Conservation (phyloP, 2,888 invertebrate genomes). For the Chirona hameri region DNA sequence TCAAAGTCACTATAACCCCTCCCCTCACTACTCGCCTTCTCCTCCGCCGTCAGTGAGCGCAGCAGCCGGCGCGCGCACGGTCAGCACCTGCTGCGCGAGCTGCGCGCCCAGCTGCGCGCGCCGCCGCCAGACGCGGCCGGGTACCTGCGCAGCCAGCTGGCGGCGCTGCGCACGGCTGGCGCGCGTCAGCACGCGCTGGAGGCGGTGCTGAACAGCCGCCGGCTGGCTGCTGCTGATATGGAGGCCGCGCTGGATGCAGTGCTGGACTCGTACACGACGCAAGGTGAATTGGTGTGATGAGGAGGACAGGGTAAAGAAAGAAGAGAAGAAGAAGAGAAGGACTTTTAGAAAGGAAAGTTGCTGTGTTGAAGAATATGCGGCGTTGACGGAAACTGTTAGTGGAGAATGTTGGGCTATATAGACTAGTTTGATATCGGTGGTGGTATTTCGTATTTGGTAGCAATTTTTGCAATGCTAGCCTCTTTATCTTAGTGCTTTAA, state of each 20-base stretch:
- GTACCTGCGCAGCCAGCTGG: conserved; percentile 45
- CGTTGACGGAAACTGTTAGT: too few species aligned
- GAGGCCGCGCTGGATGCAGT: conserved; percentile 52
- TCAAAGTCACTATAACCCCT: background rate
- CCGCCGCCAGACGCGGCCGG: background rate
- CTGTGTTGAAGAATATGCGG: too few species aligned
- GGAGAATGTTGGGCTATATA: too few species aligned
- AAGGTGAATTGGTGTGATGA: background rate
- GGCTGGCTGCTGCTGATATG: conserved; percentile 60
- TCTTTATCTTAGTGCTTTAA: too few species aligned
- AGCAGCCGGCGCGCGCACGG: conserved; percentile 7
- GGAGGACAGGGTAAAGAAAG: background rate
- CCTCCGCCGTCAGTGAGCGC: background rate
- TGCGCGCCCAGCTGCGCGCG: conserved; percentile 12
- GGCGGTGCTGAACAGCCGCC: conserved; percentile 62
- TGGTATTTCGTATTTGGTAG: too few species aligned
- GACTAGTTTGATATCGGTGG: too few species aligned
- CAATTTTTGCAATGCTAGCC: too few species aligned
- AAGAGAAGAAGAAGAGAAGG: too few species aligned
- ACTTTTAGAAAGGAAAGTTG: too few species aligned
- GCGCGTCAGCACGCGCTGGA: conserved; percentile 68
- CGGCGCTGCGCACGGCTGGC: conserved; percentile 66
- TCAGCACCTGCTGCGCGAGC: conserved; percentile 3
- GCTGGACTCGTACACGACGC: conserved; percentile 40
- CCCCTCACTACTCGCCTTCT: background rate